Conservation (phyloP, 2,113 vertebrate species). For the Ammodytes marinus region DNA sequence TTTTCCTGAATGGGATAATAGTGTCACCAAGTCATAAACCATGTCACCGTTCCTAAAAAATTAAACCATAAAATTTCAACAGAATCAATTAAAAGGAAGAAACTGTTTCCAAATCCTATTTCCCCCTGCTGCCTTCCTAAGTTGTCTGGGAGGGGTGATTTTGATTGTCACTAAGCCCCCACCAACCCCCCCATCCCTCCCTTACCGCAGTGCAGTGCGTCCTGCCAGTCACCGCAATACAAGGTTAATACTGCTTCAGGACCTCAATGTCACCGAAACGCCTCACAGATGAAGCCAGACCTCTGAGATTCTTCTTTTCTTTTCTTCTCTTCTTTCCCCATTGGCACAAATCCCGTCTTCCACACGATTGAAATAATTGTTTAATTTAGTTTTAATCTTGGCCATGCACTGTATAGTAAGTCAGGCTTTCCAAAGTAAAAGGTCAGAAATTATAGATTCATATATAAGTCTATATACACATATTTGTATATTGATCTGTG, state of each 20-base stretch:
- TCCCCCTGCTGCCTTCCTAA: background rate
- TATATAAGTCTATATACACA: background rate
- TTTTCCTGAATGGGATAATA: slow-evolving; percentile 45
- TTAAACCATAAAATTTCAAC: no score
- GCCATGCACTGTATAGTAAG: background rate
- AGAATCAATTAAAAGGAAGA: no score
- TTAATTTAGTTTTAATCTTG: slow-evolving; percentile 1
- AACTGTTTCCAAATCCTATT: background rate
- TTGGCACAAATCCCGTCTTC: background rate
- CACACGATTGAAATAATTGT: slow-evolving; percentile 1
- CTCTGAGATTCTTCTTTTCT: background rate
- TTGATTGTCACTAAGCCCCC: slow-evolving; percentile 21
- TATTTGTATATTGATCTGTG: background rate
- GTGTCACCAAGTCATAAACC: no score
- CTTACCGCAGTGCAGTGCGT: slow-evolving; percentile 53
- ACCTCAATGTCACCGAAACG: slow-evolving; percentile 33
- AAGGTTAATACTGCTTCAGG: slow-evolving; percentile 41
- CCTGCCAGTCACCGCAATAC: slow-evolving; percentile 7
- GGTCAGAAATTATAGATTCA: background rate
- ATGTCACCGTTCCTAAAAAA: no score
- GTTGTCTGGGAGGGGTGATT: slow-evolving; percentile 8
- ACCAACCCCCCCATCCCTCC: slow-evolving; percentile 15
- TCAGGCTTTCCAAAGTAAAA: slow-evolving; percentile 8
- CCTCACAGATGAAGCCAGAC: slow-evolving; percentile 15
- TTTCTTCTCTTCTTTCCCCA: background rate